Base-by-base conservation (phyloP, 2,113 vertebrate genomes). In the Cheirogaleus medius region DNA sequence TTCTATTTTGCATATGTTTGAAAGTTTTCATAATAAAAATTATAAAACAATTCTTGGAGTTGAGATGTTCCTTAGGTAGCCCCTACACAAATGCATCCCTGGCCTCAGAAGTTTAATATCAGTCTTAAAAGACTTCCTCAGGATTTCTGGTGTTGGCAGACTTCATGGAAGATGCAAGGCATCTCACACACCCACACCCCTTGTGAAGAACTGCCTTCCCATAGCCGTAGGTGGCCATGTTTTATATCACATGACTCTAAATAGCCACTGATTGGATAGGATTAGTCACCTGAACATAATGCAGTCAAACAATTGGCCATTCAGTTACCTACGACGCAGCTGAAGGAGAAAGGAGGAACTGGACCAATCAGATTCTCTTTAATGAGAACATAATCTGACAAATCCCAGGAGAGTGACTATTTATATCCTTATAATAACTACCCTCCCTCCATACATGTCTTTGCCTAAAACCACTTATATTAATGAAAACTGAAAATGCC, bases 241-340 rank as follows among this genome's bases (percentile, higher is more conserved):
- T 27, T 80, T n/a, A 11, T 39, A 10, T 1, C 71, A 8, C 37
- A 5, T 49, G 54, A 76, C 14, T 71, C 25, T 27, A 74, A 63
- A 17, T 12, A 37, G 5, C 32, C 32, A 12, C 29, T 78, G 23
- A 80, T 80, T 77, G 29, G 68, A 1, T 80, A 54, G n/a, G 32
- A 32, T 5, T 90, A 63, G 78, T 84, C 80, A 80, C 47, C 27
- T 94, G 87, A 83, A 37, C n/a, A 29, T 32, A 73, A 64, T 11
- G 15, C 54, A 39, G 8, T 29, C 32, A 84, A 64, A 58, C 11
- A 13, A 84, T 52, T 87, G 91, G 90, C 63, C 39, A 49, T 27
- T 82, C 78, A 87, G 54, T 42, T 47, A 64, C 69, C n/a, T 34
- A 14, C 82, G 25, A 76, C 6, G 21, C 39, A 21, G 20, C 66